A percentile compares a stretch with the other conserved stretches of the same genome.
phyloP scores from a whole-genome alignment of 2,797 vertebrate species.

The Atherinosoma microstoma region DNA sequence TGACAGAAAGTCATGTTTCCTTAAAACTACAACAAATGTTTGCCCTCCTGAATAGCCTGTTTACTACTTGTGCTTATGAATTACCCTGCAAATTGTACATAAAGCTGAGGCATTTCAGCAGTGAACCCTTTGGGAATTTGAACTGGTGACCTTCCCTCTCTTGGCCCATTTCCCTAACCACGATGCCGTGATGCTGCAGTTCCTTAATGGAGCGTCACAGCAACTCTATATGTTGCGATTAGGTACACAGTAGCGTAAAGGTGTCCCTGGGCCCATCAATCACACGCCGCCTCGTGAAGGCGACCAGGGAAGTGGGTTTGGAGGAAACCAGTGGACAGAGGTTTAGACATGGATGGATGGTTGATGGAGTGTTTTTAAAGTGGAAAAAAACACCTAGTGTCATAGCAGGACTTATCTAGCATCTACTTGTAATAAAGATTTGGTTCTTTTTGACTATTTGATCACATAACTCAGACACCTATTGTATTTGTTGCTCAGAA shows the following conservation, averaged over 20 bases:
- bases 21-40: constrained; percentile 25
- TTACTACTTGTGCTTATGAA: constrained; percentile 14
- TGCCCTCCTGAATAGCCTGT: constrained; percentile 19
- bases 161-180: constrained; percentile 79
- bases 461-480: neutral
- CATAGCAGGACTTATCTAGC: constrained; percentile 13
- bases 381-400: constrained; percentile 18
- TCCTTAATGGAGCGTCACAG: constrained; percentile 75
- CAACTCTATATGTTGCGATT: constrained; percentile 72
- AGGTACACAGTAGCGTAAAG: constrained; percentile 66
- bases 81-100: constrained; percentile 40
- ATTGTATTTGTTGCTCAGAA: neutral
- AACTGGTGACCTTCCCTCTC: constrained; percentile 76
- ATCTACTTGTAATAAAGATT: constrained; percentile 54
- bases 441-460: constrained; percentile 31
- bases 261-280: constrained; percentile 79
- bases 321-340: constrained; percentile 48
- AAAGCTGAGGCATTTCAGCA: constrained; percentile 33
- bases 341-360: constrained; percentile 58
- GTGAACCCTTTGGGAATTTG: constrained; percentile 64
- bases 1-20: constrained; percentile 35
- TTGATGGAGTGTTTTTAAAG: constrained; percentile 22
- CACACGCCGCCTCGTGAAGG: constrained; percentile 60
- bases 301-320: constrained; percentile 71
- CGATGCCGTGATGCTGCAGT: constrained; percentile 66